Conservation (phyloP, 92 coral and sea anemone genomes). For the Diadumene lineata region DNA sequence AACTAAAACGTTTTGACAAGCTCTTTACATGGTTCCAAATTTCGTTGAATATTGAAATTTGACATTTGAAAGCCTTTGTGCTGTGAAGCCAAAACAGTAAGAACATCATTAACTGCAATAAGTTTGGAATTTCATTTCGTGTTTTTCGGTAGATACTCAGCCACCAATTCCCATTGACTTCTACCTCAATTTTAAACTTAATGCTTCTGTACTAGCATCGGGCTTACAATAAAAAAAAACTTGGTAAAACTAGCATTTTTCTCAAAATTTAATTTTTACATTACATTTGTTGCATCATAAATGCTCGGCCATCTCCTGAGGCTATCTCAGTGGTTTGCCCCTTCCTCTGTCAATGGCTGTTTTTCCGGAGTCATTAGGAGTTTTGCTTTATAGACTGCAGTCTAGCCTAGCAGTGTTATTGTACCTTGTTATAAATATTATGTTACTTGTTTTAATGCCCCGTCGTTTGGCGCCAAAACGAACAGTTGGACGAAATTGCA, state of each 20-base stretch:
- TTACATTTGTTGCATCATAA: not conserved
- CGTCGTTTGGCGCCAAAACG: constrained; percentile 23
- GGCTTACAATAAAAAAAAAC: not conserved
- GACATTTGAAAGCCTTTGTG: too few species aligned
- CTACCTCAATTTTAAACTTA: too few species aligned
- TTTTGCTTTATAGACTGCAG: not conserved
- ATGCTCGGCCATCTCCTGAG: not conserved
- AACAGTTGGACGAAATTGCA: constrained; percentile 16
- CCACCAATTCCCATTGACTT: too few species aligned
- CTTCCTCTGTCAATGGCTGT: constrained; percentile 10
- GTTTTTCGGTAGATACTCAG: too few species aligned
- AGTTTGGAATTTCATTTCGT: too few species aligned
- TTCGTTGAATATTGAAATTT: too few species aligned
- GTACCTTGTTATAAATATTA: constrained; percentile 14
- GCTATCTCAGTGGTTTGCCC: constrained; percentile 1
- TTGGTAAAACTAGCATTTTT: not conserved
- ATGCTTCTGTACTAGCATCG: too few species aligned
- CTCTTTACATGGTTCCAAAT: too few species aligned
- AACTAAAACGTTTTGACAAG: too few species aligned
- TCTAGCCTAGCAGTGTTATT: constrained; percentile 19
- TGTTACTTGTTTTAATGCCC: constrained; percentile 15
- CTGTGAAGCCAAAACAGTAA: too few species aligned
- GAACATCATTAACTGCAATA: too few species aligned
- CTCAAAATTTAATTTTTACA: not conserved
- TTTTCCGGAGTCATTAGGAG: constrained; percentile 26